These are phyloP conservation scores for Eriocheir sinensis DNA, from an alignment of 1,140 invertebrate species.

Conservation along the genomic window DNA sequence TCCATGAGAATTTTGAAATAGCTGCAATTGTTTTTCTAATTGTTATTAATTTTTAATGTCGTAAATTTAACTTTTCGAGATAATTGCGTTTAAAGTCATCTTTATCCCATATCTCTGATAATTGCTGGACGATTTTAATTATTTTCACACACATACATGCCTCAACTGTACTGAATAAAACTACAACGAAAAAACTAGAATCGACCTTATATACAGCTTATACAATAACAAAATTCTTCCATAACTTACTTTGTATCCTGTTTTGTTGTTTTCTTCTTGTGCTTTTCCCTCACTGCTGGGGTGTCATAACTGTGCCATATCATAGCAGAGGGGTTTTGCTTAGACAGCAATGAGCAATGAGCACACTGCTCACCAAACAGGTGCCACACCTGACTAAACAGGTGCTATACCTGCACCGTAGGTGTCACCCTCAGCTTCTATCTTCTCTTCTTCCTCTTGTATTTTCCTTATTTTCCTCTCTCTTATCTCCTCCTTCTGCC, in stretches of 20 bases:
- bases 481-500: background rate
- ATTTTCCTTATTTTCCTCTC: background rate
- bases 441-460: background rate
- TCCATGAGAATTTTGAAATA: slow-evolving; percentile 45
- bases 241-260: background rate
- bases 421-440: background rate
- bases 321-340: background rate
- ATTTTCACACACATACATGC: slow-evolving; percentile 50
- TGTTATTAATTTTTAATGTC: slow-evolving; percentile 14
- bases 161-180: slow-evolving; percentile 18
- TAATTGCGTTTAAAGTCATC: slow-evolving; percentile 53
- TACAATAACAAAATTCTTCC: background rate
- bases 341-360: background rate
- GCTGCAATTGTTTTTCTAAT: slow-evolving; percentile 41
- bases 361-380: slow-evolving; percentile 52
- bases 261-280: background rate
- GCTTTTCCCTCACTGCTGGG: slow-evolving; percentile 12
- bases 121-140: slow-evolving; percentile 29
- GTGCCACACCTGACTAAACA: background rate
- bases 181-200: slow-evolving; percentile 30
- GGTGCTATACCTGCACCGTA: background rate
- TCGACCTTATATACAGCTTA: background rate
- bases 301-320: background rate
- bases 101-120: no score
- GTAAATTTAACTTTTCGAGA: slow-evolving; percentile 48